Conservation (phyloP, 2,797 vertebrate genomes). For the Streptopelia turtur region DNA sequence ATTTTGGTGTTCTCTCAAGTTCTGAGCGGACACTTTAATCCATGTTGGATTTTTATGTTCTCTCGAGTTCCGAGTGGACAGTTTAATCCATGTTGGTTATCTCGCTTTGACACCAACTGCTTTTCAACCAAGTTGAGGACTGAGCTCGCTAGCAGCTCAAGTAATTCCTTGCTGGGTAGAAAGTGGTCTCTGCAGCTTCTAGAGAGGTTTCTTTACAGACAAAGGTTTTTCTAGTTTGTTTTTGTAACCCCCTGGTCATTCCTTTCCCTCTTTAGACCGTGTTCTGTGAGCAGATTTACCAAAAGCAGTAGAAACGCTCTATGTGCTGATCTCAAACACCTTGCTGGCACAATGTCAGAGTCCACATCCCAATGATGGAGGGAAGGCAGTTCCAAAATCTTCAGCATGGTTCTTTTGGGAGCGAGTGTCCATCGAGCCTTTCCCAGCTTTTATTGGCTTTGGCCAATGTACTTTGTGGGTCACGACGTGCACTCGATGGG, state of each 20-base stretch:
- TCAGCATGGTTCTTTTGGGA: constrained; percentile 61
- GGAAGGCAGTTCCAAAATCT: constrained; percentile 47
- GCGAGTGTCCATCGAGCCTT: constrained; percentile 72
- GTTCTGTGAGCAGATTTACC: constrained; percentile 70
- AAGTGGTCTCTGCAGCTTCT: constrained; percentile 74
- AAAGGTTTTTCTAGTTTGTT: constrained; percentile 54
- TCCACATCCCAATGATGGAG: constrained; percentile 40
- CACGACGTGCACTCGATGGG: constrained; percentile 59
- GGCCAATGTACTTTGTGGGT: constrained; percentile 70
- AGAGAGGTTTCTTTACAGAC: constrained; percentile 71
- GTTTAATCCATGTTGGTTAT: constrained; percentile 72
- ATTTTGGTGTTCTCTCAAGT: constrained; percentile 76
- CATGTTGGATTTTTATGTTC: constrained; percentile 72
- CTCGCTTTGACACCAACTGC: constrained; percentile 69
- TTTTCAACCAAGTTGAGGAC: constrained; percentile 67
- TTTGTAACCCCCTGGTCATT: constrained; percentile 60
- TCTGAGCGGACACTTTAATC: constrained; percentile 69
- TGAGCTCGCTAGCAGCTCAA: constrained; percentile 73
- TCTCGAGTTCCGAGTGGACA: constrained; percentile 72
- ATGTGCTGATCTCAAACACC: constrained; percentile 64
- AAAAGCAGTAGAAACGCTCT: constrained; percentile 69
- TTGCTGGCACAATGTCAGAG: constrained; percentile 59
- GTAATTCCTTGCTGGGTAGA: constrained; percentile 75
- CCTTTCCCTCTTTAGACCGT: constrained; percentile 71
- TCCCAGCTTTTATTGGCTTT: constrained; percentile 70